Percentiles rank a stretch among this genome's conserved stretches.
Evolutionary conservation across 2,113 vertebrate genomes (phyloP).

Genomic region (Australoheros scitulus): DNA sequence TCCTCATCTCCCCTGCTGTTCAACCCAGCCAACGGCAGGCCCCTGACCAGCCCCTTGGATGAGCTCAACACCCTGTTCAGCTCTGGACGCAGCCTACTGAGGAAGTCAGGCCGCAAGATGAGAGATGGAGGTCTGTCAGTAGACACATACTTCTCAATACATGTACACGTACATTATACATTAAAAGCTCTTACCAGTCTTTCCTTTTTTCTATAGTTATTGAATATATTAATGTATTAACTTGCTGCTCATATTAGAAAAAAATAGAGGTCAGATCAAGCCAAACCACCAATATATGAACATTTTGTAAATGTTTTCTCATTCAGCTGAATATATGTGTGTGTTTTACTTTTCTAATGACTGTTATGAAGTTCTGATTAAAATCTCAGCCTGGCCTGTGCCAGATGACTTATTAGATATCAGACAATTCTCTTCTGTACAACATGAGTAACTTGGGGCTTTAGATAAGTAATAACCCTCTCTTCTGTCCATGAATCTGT

Average conservation of each 20-base stretch:
- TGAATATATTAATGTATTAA: slow-evolving; percentile 5
- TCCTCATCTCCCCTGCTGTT: slow-evolving; percentile 85
- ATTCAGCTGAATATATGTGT: neutral
- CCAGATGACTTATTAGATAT: slow-evolving; percentile 40
- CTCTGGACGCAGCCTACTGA: slow-evolving; percentile 90
- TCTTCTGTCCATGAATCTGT: slow-evolving; percentile 1
- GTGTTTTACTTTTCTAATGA: neutral
- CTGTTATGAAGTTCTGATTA: slow-evolving; percentile 46
- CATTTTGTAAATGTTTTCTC: neutral
- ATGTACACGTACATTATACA: neutral
- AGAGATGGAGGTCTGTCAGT: slow-evolving; percentile 87
- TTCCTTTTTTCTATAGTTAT: neutral
- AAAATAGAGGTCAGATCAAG: neutral
- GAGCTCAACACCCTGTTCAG: slow-evolving; percentile 94
- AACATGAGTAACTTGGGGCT: neutral
- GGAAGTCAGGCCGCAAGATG: slow-evolving; percentile 90
- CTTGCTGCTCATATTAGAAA: neutral
- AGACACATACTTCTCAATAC: neutral
- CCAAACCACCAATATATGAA: slow-evolving; percentile 5
- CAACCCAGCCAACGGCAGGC: slow-evolving; percentile 86
- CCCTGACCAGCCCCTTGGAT: slow-evolving; percentile 92
- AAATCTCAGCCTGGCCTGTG: slow-evolving; percentile 26
- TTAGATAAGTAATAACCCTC: slow-evolving; percentile 29
- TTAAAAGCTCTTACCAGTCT: neutral
- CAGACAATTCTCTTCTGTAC: slow-evolving; percentile 36